Base-by-base conservation (phyloP, 1,140 invertebrate genomes). In the Saxidomus purpurata region DNA sequence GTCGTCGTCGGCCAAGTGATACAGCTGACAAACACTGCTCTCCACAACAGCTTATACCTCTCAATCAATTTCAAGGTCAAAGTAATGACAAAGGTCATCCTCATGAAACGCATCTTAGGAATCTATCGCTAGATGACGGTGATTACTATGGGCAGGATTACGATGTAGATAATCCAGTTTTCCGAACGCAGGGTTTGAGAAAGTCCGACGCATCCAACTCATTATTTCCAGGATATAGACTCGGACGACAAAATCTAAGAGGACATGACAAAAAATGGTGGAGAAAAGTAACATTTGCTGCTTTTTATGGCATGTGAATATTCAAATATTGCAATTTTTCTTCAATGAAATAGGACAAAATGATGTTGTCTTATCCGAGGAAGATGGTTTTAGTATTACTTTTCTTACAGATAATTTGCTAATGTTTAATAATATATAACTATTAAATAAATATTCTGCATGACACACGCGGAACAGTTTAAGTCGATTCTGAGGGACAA, bases 201-300 rank as follows among this genome's bases (percentile, higher is more conserved):
- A 77, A 88, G 31, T 22, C 47, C 1, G 85, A 79, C 40, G 31
- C 25, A 38, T 47, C 86, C 11, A 63, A 8, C 36, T 31, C 55
- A 61, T 59, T 61, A 49, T 88, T 88, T 88, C 86, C 76, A 36
- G 86, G 86, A 63, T 88, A 88, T 36, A 77, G 61, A 79, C 76
- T 80, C n/a, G 74, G 74, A 11, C 47, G 61, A 67, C 76, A 88
- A 43, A 88, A 88, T 61, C 34, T 88, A 34, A 31, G 80, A 79
- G 86, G 86, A 31, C 86, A 88, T 79, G 77, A 88, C 40, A 38
- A 81, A 34, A 88, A 88, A 38, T 88, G 86, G 86, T 88, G 86
- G 86, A 79, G 74, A 69, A 88, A 88, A 81, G 86, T 88, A 1
- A 88, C 86, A 28, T 88, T 88, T 79, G 85, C 85, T 47, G 71